Evolutionary conservation across 2,113 vertebrate genomes (phyloP).

Genomic region (Marcusenius ussheri): DNA sequence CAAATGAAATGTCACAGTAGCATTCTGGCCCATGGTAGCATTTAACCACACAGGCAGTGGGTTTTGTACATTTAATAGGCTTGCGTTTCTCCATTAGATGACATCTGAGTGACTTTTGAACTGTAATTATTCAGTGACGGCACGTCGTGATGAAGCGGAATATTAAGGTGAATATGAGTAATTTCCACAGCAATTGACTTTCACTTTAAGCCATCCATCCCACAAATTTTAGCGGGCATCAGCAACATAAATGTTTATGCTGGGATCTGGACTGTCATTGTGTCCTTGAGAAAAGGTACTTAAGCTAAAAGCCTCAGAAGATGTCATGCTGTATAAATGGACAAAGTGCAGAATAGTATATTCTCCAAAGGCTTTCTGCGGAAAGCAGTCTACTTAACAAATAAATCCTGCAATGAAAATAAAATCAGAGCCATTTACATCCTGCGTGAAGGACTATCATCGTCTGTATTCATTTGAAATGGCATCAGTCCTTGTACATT

Average conservation of each 20-base stretch:
- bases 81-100: background rate
- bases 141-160: background rate
- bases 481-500: background rate
- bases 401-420: constrained; percentile 2
- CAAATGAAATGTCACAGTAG: background rate
- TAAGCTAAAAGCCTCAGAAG: background rate
- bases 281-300: background rate
- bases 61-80: background rate
- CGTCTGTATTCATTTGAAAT: background rate
- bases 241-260: background rate
- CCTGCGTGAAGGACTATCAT: background rate
- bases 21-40: background rate
- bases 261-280: background rate
- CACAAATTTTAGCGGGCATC: background rate
- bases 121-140: background rate
- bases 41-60: background rate
- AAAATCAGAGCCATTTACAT: background rate
- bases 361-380: background rate
- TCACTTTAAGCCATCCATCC: background rate
- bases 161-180: background rate
- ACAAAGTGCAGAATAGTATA: background rate
- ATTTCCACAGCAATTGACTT: background rate
- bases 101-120: background rate
- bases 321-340: background rate
- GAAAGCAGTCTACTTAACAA: background rate